Conservation (phyloP, 2,888 invertebrate genomes). For the Homarus gammarus region DNA sequence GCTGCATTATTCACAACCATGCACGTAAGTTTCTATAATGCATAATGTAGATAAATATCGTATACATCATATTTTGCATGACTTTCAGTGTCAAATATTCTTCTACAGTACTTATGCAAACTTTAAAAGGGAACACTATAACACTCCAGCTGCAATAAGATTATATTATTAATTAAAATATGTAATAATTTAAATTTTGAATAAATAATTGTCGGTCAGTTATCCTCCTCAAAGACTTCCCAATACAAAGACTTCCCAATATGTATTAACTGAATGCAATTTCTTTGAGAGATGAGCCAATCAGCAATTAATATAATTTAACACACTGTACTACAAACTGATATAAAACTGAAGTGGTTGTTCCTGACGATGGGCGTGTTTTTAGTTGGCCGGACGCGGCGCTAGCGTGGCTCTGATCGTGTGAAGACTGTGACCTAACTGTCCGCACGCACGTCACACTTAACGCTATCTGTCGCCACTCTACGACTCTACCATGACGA, state of each 20-base stretch:
- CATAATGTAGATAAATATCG: not conserved
- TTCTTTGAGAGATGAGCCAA: not conserved
- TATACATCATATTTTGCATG: slow-evolving; percentile 2
- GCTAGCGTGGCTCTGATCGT: slow-evolving; percentile 60
- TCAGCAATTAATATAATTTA: not conserved
- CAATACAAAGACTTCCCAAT: no score
- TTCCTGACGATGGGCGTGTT: slow-evolving; percentile 58
- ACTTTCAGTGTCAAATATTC: not conserved
- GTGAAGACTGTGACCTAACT: slow-evolving; percentile 45
- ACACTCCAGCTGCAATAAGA: not conserved
- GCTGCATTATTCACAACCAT: not conserved
- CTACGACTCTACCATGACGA: slow-evolving; percentile 25
- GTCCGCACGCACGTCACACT: slow-evolving; percentile 51
- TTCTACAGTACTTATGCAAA: not conserved
- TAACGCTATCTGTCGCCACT: slow-evolving; percentile 54
- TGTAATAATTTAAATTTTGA: not conserved
- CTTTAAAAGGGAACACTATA: not conserved
- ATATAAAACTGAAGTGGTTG: slow-evolving; percentile 28
- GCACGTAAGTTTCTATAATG: not conserved
- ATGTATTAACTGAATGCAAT: not conserved
- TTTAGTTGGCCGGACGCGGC: slow-evolving; percentile 62
- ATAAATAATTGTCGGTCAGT: no score
- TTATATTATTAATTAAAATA: not conserved
- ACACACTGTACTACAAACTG: not conserved
- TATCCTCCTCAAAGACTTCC: not conserved